A percentile compares a stretch with the other conserved stretches of the same genome.
Evolutionary conservation across 2,888 invertebrate species (phyloP).

Genomic region (Pterostichus niger): DNA sequence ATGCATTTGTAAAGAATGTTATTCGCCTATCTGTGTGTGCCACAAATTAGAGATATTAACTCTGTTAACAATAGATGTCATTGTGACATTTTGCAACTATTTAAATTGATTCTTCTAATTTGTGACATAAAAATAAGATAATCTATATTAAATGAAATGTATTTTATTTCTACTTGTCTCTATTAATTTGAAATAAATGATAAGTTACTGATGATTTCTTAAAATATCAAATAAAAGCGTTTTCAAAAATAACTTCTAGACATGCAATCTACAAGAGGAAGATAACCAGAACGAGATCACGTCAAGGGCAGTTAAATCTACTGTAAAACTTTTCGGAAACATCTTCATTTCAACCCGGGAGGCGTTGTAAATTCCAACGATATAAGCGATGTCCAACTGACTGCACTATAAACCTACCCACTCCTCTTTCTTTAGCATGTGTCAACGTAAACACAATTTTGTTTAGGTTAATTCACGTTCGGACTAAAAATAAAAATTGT

Average conservation of each 20-base stretch:
- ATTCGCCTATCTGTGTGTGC: too few relatives aligned
- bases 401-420: conserved; percentile 11
- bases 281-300: conserved; percentile 34
- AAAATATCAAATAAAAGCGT: too few relatives aligned
- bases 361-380: neutral
- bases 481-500: conserved; percentile 64
- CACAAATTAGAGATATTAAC: too few relatives aligned
- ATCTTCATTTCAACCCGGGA: conserved; percentile 41
- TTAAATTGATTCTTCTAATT: too few relatives aligned
- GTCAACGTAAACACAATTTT: conserved; percentile 60
- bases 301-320: conserved; percentile 60
- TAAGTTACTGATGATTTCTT: too few relatives aligned
- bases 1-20: neutral
- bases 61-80: too few relatives aligned
- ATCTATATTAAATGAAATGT: too few relatives aligned
- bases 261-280: neutral
- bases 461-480: conserved; percentile 64
- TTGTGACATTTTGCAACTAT: too few relatives aligned
- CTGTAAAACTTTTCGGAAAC: conserved; percentile 55
- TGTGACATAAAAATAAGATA: too few relatives aligned
- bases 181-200: too few relatives aligned
- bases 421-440: neutral
- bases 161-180: too few relatives aligned
- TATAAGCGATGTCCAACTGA: too few relatives aligned
- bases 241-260: neutral